Evolutionary conservation across 2,113 vertebrate genomes (phyloP).

Genomic region (Rhinichthys klamathensis): DNA sequence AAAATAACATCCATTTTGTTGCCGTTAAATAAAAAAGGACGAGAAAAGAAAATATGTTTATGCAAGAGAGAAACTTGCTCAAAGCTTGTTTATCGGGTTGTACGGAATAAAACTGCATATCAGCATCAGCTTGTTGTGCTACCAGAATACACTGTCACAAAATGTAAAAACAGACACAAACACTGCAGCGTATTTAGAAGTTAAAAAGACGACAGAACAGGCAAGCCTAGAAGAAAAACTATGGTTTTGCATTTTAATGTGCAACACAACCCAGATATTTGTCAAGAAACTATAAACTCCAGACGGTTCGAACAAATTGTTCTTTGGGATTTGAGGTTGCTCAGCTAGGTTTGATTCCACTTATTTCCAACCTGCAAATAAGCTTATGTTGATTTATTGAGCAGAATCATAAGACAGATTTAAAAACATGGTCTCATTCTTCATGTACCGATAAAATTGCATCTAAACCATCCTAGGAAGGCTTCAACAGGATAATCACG

Average conservation of each 20-base stretch:
- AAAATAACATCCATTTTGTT: not conserved
- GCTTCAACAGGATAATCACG: slow-evolving; percentile 13
- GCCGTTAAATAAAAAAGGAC: not conserved
- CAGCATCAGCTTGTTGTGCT: not conserved
- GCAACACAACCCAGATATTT: slow-evolving; percentile 1
- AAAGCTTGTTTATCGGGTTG: slow-evolving; percentile 21
- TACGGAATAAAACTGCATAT: not conserved
- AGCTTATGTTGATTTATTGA: not conserved
- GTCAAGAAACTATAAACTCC: not conserved
- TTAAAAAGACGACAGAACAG: not conserved
- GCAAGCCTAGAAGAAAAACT: not conserved
- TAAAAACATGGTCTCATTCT: not conserved
- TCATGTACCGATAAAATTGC: not conserved
- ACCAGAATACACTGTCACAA: not conserved
- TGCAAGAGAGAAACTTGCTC: not conserved
- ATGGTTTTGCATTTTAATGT: slow-evolving; percentile 28
- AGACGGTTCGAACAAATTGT: not conserved
- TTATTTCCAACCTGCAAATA: slow-evolving; percentile 2
- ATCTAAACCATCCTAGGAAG: not conserved
- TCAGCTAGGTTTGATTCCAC: slow-evolving; percentile 49
- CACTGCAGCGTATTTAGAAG: slow-evolving; percentile 13
- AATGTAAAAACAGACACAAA: slow-evolving; percentile 13
- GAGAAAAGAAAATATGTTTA: not conserved
- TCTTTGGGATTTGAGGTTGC: slow-evolving; percentile 38
- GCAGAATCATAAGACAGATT: not conserved